Evolutionary conservation across 2,113 vertebrate genomes (phyloP), one percentile per base, ranked within the genome.

Genomic region (Glareola pratincola): DNA sequence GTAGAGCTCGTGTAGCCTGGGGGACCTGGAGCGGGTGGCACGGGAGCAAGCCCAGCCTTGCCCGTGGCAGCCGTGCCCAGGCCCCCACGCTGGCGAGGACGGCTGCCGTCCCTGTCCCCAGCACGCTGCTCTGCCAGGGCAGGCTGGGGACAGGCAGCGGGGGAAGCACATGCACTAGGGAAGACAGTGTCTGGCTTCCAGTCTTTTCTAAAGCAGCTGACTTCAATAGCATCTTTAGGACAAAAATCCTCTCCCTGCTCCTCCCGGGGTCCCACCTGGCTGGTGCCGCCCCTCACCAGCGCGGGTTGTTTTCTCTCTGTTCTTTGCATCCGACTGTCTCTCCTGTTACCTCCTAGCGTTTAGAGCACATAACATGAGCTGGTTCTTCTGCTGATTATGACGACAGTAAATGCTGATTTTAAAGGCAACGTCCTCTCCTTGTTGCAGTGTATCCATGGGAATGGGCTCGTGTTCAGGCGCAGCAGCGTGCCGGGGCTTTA

Each of bases 371-470:
- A 29, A 56, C 82, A 3, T 0, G 3, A 39, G 37, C 29, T 14
- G 41, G 26, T 48, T 2, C 63, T 78, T 67, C 57, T 68, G 51
- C 80, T 57, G 80, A 34, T 62, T 11, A 18, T 8, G 17, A 24
- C 34, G 26, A 59, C 79, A 96, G 86, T 97, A 97, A 97, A 97
- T 17, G 83, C 59, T 93, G 85, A 72, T 89, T 95, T 96, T 87
- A 86, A 75, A 81, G 85, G 47, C 85, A 51, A 4, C 8, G 19
- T 82, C 34, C 57, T 75, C 39, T 83, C 36, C 36, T 36, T 39
- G 56, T 48, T 50, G 74, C 60, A 1, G 3, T n/a, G 64, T 64
- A 6, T 89, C 73, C 43, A 1, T 6, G 64, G 64, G 80, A 69
- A 50, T 3, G 50, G 53, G 64, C 18, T 60, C 4, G 0, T 1